Evolutionary conservation across 2,888 invertebrate species (phyloP).

Genomic region (Spisula subtruncata): DNA sequence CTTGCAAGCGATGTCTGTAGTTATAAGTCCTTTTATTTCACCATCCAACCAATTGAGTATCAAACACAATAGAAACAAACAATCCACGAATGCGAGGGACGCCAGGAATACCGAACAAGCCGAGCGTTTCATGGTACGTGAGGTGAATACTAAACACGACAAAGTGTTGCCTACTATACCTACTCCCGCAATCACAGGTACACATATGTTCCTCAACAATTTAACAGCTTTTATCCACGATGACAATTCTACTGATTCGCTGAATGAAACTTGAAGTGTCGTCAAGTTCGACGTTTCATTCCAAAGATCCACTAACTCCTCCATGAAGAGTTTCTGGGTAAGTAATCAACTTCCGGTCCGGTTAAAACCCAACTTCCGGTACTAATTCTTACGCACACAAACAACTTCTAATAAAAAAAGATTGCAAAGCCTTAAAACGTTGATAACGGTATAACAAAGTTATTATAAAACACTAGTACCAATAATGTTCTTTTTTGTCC

Average conservation of each 20-base stretch:
- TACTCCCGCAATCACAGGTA: constrained; percentile 91
- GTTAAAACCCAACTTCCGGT: too few relatives aligned
- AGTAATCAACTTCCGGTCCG: too few relatives aligned
- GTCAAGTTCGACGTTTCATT: constrained; percentile 11
- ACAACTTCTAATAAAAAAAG: too few relatives aligned
- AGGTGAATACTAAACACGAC: constrained; percentile 92
- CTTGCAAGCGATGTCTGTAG: constrained; percentile 90
- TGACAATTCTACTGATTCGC: not conserved
- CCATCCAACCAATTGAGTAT: constrained; percentile 87
- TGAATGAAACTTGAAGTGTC: not conserved
- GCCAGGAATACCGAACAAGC: constrained; percentile 94
- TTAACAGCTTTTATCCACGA: constrained; percentile 10
- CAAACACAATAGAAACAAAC: constrained; percentile 89
- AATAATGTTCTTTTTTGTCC: too few relatives aligned
- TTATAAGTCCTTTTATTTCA: constrained; percentile 67
- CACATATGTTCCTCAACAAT: constrained; percentile 80
- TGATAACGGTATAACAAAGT: too few relatives aligned
- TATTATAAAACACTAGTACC: too few relatives aligned
- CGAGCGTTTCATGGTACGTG: constrained; percentile 91
- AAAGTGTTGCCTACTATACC: constrained; percentile 93
- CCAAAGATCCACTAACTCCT: not conserved
- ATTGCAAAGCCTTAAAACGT: too few relatives aligned
- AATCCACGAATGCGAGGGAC: constrained; percentile 90
- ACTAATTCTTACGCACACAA: too few relatives aligned
- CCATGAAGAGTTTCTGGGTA: not conserved